Conservation (phyloP, 2,888 invertebrate species). For the Malthinus seriepunctatus region DNA sequence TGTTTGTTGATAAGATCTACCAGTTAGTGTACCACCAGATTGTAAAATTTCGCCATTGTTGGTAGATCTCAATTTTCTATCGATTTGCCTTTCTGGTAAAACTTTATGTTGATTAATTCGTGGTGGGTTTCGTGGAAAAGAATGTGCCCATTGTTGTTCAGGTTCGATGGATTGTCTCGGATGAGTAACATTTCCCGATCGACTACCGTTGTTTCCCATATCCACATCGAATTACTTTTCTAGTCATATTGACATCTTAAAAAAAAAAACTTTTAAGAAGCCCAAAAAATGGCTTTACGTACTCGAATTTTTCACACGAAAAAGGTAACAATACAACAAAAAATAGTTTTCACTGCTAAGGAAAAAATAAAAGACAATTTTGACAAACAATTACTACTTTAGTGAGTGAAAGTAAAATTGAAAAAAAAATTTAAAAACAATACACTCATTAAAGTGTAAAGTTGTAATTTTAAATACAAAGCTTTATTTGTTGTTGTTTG, state of each 20-base stretch:
- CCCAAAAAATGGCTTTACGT: not conserved
- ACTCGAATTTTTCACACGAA: slow-evolving; percentile 9
- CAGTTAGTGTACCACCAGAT: slow-evolving; percentile 82
- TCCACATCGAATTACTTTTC: slow-evolving; percentile 14
- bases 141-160: slow-evolving; percentile 46
- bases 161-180: slow-evolving; percentile 28
- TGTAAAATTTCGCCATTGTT: slow-evolving; percentile 83
- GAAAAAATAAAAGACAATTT: slow-evolving; percentile 13
- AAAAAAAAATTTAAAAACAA: slow-evolving; percentile 3
- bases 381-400: slow-evolving; percentile 22
- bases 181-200: slow-evolving; percentile 44
- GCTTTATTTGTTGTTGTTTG: too few species aligned
- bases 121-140: slow-evolving; percentile 44
- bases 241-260: slow-evolving; percentile 25
- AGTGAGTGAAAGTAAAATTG: slow-evolving; percentile 24
- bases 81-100: slow-evolving; percentile 66
- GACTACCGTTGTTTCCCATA: slow-evolving; percentile 55
- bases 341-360: slow-evolving; percentile 15
- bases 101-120: slow-evolving; percentile 55
- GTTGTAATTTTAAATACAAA: too few species aligned
- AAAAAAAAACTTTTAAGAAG: slow-evolving; percentile 1
- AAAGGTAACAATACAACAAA: slow-evolving; percentile 21
- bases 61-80: slow-evolving; percentile 71
- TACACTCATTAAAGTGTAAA: slow-evolving; percentile 2
- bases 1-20: slow-evolving; percentile 54